These are phyloP conservation scores for Malurus melanocephalus DNA, from an alignment of 2,113 vertebrate species.

Conservation along the genomic window DNA sequence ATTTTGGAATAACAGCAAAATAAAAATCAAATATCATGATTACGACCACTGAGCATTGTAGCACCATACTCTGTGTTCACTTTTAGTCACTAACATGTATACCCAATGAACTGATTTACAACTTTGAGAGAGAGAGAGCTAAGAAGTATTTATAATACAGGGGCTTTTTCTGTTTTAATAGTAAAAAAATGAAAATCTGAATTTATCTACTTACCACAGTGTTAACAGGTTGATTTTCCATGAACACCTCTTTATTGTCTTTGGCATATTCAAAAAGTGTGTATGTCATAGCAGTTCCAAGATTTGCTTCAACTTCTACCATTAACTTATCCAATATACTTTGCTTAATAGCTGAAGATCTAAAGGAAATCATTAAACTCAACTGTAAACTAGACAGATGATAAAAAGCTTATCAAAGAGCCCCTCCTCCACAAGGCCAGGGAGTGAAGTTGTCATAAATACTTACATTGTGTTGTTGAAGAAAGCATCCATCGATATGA, in stretches of 20 bases:
- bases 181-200: not conserved
- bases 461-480: constrained; percentile 96
- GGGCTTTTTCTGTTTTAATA: not conserved
- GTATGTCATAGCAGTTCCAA: constrained; percentile 95
- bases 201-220: constrained; percentile 73
- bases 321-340: constrained; percentile 84
- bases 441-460: not conserved
- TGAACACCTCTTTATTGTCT: constrained; percentile 89
- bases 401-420: not conserved
- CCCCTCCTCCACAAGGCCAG: not conserved
- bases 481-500: constrained; percentile 90
- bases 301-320: constrained; percentile 88
- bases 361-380: constrained; percentile 46
- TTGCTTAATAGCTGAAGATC: constrained; percentile 83
- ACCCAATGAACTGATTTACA: not conserved
- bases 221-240: constrained; percentile 87
- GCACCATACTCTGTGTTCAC: not conserved
- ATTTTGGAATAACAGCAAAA: not conserved
- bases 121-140: not conserved
- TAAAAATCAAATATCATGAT: not conserved
- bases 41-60: not conserved
- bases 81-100: not conserved
- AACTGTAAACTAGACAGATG: not conserved
- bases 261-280: constrained; percentile 96
- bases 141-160: not conserved